Evolutionary conservation across 1,140 invertebrate genomes (phyloP).

Genomic region (Nixonia krombeini): DNA sequence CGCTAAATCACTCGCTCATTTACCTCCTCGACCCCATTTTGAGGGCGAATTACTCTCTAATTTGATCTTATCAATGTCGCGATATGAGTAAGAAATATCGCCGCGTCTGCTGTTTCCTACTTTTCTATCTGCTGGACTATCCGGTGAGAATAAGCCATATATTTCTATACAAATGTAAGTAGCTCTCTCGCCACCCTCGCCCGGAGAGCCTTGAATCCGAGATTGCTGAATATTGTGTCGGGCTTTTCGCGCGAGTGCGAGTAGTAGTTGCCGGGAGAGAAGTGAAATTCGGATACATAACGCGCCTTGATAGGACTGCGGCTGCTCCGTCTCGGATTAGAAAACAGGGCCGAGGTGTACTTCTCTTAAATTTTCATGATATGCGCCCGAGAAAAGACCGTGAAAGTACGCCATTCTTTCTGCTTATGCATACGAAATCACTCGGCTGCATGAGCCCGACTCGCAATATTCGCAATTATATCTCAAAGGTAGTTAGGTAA

Average conservation of each 20-base stretch:
- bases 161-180: conserved; percentile 37
- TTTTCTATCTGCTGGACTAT: too few species aligned
- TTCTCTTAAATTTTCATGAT: conserved; percentile 34
- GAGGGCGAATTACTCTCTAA: too few species aligned
- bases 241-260: conserved; percentile 29
- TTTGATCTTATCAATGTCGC: too few species aligned
- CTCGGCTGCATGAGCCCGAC: background rate
- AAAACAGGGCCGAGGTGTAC: conserved; percentile 22
- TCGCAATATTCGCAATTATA: conserved; percentile 26
- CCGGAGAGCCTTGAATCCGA: conserved; percentile 24
- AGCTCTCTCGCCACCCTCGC: conserved; percentile 28
- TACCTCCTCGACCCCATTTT: too few species aligned
- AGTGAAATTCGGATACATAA: conserved; percentile 42
- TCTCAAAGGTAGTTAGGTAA: conserved; percentile 10
- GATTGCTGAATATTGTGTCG: conserved; percentile 31
- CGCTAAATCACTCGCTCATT: too few species aligned
- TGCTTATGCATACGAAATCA: conserved; percentile 38
- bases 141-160: conserved; percentile 16
- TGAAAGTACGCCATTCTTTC: conserved; percentile 16
- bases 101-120: too few species aligned
- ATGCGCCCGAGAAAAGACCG: background rate
- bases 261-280: conserved; percentile 27
- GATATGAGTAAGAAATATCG: too few species aligned
- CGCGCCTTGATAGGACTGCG: conserved; percentile 23
- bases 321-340: conserved; percentile 29